Base-by-base conservation (phyloP, 2,113 vertebrate genomes). In the Lophochroa leadbeateri region DNA sequence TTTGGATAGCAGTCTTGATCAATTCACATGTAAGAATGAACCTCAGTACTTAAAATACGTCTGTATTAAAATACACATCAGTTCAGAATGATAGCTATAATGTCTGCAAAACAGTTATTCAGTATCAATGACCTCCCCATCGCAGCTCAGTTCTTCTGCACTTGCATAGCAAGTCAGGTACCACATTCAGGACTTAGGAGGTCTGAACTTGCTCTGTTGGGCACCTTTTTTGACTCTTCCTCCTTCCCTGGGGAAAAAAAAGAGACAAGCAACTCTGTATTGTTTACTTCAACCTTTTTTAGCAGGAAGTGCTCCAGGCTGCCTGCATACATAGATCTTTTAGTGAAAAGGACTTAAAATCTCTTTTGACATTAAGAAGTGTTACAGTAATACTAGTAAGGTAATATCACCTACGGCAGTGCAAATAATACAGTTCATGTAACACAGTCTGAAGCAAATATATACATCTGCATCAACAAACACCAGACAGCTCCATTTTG, bases 151-250 rank as follows among this genome's bases (percentile, higher is more conserved):
- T 8, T 49, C 53, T 44, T 86, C 52, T 49, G 6, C 35, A 37
- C 31, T 37, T 31, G 2, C 7, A 12, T 1, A 68, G 7, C 35
- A 61, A 50, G 5, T 44, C 37, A 71, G 24, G 9, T 47, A 57
- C 31, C 4, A 3, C 37, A 19, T 24, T 58, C 41, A 44, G 11
- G 28, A 68, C 1, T 14, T 9, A 25, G 1, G 2, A 28, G 5
- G 9, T 39, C n/a, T 86, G 17, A 65, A n/a, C 74, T 80, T 81
- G 37, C 44, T 82, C 67, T 58, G 9, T 13, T 27, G 5, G 6
- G 17, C 46, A 86, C 28, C 9, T 58, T 77, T 35, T 33, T 67
- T 41, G 14, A 55, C 27, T 60, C 35, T 65, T 52, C 27, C 31
- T 58, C 23, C 17, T 31, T 69, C 24, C 24, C 31, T 18, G 17